Percentiles rank a stretch among this genome's conserved stretches.
Evolutionary conservation across 2,113 vertebrate species (phyloP).

Genomic region (Seriola quinqueradiata): DNA sequence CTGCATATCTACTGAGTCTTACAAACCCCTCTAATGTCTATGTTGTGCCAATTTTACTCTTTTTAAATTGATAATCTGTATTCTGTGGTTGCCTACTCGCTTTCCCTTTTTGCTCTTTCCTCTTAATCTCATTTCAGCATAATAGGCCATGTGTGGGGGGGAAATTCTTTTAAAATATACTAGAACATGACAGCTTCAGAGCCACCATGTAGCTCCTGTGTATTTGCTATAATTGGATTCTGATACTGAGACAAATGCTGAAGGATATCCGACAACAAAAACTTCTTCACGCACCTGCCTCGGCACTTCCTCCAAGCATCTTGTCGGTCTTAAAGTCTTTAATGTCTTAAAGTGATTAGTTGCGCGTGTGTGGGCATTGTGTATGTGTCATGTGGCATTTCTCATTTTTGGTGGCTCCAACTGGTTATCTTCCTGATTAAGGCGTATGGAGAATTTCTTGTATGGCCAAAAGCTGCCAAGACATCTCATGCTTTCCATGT

Average conservation of each 20-base stretch:
- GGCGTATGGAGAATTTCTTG: slow-evolving; percentile 17
- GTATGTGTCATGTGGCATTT: slow-evolving; percentile 16
- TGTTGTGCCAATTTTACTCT: slow-evolving; percentile 27
- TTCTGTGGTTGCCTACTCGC: slow-evolving; percentile 20
- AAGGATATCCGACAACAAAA: slow-evolving; percentile 25
- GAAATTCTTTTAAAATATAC: neutral
- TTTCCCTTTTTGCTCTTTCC: neutral
- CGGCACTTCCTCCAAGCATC: neutral
- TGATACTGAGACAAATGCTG: neutral
- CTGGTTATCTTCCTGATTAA: slow-evolving; percentile 35
- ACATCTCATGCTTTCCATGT: slow-evolving; percentile 10
- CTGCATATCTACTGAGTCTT: slow-evolving; percentile 23
- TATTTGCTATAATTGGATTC: neutral
- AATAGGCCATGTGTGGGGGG: neutral
- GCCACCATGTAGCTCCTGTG: neutral
- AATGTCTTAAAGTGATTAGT: slow-evolving; percentile 37
- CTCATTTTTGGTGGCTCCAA: slow-evolving; percentile 29
- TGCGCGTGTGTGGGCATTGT: slow-evolving; percentile 20
- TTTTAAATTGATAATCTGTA: slow-evolving; percentile 16
- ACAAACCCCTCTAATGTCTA: neutral
- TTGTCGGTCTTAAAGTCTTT: too few species aligned
- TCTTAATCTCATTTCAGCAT: slow-evolving; percentile 32
- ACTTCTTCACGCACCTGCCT: neutral
- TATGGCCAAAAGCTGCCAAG: slow-evolving; percentile 12
- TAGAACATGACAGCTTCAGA: slow-evolving; percentile 5